Evolutionary conservation across 2,113 vertebrate genomes (phyloP).

Genomic region (Potamarius usumacintae): DNA sequence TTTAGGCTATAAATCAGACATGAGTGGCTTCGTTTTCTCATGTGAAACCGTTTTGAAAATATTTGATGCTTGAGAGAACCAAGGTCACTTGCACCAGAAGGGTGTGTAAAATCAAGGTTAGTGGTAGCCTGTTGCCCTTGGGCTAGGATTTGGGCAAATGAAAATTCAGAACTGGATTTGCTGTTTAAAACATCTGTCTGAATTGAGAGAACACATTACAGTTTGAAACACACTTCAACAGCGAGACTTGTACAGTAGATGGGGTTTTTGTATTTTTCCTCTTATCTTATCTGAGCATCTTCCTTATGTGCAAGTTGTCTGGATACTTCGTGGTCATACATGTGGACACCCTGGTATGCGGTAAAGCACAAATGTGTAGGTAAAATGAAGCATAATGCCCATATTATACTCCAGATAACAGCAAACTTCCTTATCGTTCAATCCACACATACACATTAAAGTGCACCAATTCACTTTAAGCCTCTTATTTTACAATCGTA

Average conservation of each 20-base stretch:
- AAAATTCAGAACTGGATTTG: background rate
- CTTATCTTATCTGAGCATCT: background rate
- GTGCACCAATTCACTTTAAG: constrained; percentile 64
- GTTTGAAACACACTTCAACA: background rate
- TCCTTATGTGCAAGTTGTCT: background rate
- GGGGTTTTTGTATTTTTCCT: too few relatives aligned
- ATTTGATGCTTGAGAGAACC: background rate
- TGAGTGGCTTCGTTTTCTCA: background rate
- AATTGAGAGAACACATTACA: background rate
- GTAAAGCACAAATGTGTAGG: background rate
- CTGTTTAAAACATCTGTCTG: background rate
- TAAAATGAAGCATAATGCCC: background rate
- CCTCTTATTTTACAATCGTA: constrained; percentile 37
- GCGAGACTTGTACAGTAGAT: background rate
- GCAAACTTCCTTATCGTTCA: background rate
- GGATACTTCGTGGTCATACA: background rate
- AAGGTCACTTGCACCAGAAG: background rate
- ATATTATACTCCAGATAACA: background rate
- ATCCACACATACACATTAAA: constrained; percentile 63
- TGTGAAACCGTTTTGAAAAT: background rate
- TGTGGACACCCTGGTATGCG: background rate
- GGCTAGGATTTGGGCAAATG: background rate
- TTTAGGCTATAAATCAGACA: background rate
- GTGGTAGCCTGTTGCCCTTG: background rate
- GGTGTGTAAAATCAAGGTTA: background rate